Percentiles rank a stretch among this genome's conserved stretches.
Conservation (phyloP, 2,113 vertebrate species). For the Sinocyclocheilus grahami region DNA sequence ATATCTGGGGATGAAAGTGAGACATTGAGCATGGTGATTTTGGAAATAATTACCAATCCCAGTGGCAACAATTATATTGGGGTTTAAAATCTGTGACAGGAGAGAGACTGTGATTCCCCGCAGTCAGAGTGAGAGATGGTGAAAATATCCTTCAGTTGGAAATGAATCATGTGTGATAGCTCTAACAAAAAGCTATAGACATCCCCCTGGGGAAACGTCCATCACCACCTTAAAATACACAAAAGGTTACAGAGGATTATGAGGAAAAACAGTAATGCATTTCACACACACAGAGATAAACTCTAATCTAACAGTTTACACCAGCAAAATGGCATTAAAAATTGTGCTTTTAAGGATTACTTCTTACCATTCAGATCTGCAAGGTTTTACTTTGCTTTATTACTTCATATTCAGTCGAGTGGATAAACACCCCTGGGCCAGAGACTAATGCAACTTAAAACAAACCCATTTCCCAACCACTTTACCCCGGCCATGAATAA, state of each 20-base stretch:
- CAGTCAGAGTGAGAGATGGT: background rate
- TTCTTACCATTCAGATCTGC: background rate
- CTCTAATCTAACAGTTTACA: background rate
- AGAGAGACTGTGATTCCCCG: slow-evolving; percentile 16
- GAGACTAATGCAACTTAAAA: slow-evolving; percentile 40
- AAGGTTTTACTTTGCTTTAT: slow-evolving; percentile 15
- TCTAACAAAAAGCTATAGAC: slow-evolving; percentile 49
- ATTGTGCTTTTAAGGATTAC: slow-evolving; percentile 34
- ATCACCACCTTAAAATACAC: background rate
- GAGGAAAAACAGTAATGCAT: slow-evolving; percentile 3
- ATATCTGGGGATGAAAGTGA: slow-evolving; percentile 47
- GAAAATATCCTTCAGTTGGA: background rate
- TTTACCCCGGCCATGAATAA: slow-evolving; percentile 32
- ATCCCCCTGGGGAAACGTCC: background rate
- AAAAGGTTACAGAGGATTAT: background rate
- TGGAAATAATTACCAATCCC: slow-evolving; percentile 41
- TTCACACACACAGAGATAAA: background rate
- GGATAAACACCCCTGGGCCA: slow-evolving; percentile 32
- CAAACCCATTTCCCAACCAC: slow-evolving; percentile 32
- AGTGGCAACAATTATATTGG: slow-evolving; percentile 31
- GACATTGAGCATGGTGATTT: slow-evolving; percentile 20
- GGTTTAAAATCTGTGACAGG: slow-evolving; percentile 29
- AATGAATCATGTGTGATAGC: slow-evolving; percentile 26
- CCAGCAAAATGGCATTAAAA: background rate
- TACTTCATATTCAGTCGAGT: slow-evolving; percentile 17